Percentiles rank a stretch among this genome's conserved stretches.
These are phyloP conservation scores for Drosophila koepferae DNA, from an alignment of 2,888 invertebrate species.

Conservation along the genomic window DNA sequence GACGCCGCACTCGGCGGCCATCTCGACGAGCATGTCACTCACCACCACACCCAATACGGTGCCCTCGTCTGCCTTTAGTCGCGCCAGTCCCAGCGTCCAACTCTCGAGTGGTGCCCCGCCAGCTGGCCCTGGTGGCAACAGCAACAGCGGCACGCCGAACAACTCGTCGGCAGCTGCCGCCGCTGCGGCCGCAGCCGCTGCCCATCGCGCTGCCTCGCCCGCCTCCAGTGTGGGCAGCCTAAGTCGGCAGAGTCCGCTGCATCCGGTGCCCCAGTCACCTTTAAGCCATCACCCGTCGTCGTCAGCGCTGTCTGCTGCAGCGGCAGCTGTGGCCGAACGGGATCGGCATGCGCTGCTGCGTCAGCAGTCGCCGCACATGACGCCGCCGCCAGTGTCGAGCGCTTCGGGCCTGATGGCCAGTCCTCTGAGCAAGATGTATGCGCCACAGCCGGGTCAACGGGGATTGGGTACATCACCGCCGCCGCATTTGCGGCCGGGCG, in stretches of 20 bases:
- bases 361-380: slow-evolving; percentile 85
- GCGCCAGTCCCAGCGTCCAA: slow-evolving; percentile 85
- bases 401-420: slow-evolving; percentile 85
- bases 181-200: slow-evolving; percentile 75
- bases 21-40: slow-evolving; percentile 67
- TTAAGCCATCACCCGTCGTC: slow-evolving; percentile 85
- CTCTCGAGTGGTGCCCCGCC: slow-evolving; percentile 66
- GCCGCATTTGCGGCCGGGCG: slow-evolving; percentile 85
- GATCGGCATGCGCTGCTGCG: slow-evolving; percentile 85
- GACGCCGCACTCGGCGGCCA: slow-evolving; percentile 72
- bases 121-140: slow-evolving; percentile 67
- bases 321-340: slow-evolving; percentile 85
- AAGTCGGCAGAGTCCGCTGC: slow-evolving; percentile 85
- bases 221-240: slow-evolving; percentile 83
- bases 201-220: slow-evolving; percentile 84
- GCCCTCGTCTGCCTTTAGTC: slow-evolving; percentile 85
- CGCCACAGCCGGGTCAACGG: slow-evolving; percentile 86
- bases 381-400: slow-evolving; percentile 85
- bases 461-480: slow-evolving; percentile 86
- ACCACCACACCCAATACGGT: slow-evolving; percentile 83
- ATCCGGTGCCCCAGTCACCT: slow-evolving; percentile 85
- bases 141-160: slow-evolving; percentile 61
- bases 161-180: slow-evolving; percentile 73
- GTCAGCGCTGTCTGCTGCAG: slow-evolving; percentile 84
- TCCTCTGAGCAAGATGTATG: slow-evolving; percentile 85